Conservation (phyloP, 2,888 invertebrate genomes). For the Pycnomerus fuliginosus region DNA sequence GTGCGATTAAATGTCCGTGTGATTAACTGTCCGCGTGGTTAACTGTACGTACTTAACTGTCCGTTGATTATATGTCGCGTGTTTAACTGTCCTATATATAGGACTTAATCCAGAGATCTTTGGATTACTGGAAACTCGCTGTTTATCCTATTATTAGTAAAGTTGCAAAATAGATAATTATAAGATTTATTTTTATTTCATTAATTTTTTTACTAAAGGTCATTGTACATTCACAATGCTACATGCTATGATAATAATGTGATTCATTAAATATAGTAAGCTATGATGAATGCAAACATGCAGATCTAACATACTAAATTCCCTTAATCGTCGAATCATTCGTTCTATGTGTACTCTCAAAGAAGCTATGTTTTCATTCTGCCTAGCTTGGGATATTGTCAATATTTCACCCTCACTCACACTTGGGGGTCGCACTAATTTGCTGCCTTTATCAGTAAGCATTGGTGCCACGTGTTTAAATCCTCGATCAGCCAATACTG, state of each 20-base stretch:
- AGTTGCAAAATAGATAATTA: not conserved
- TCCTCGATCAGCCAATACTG: slow-evolving; percentile 29
- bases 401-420: slow-evolving; percentile 17
- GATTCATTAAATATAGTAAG: slow-evolving; percentile 16
- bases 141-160: not conserved
- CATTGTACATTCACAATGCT: slow-evolving; percentile 15
- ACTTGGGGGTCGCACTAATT: slow-evolving; percentile 29
- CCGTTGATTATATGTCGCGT: slow-evolving; percentile 1
- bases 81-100: not conserved
- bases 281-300: slow-evolving; percentile 23
- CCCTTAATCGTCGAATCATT: slow-evolving; percentile 27
- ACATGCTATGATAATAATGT: slow-evolving; percentile 14
- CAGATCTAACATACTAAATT: slow-evolving; percentile 23
- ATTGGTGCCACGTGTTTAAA: slow-evolving; percentile 28
- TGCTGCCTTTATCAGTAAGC: slow-evolving; percentile 17
- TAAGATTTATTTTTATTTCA: slow-evolving; percentile 2
- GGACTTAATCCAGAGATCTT: not conserved
- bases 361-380: slow-evolving; percentile 26
- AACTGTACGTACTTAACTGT: not conserved
- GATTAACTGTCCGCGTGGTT: too few species aligned
- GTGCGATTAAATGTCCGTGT: too few species aligned
- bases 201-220: too few species aligned
- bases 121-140: not conserved
- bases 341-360: slow-evolving; percentile 31
- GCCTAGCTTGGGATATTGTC: slow-evolving; percentile 21